Base-by-base conservation (phyloP, 2,797 vertebrate genomes). In the Tangara arthus region DNA sequence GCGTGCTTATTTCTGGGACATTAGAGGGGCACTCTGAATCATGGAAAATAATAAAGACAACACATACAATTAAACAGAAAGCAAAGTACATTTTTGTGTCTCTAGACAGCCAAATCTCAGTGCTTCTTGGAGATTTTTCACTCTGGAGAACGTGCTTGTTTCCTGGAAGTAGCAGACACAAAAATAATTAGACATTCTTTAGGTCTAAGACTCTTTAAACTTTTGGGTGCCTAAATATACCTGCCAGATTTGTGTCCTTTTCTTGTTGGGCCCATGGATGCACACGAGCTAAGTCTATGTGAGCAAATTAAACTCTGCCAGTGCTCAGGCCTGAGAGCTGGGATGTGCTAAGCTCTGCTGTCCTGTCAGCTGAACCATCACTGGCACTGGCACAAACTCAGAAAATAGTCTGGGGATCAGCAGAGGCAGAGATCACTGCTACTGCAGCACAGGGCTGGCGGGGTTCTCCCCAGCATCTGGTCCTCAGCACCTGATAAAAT, bases 251-350 rank as follows among this genome's bases (percentile, higher is more conserved):
- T 3, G 14, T 65, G 49, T 61, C 24, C 14, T 75, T 90, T 78
- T 79, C 34, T 61, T 1, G 0, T 4, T 61, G 17, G 23, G 8
- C 16, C 32, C 22, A 27, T 28, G 16, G 37, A 69, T 81, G 19
- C n/a, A 82, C 16, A n/a, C 0, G 0, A 60, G 13, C 37, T 59
- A 41, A 41, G 9, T 56, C 41, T 46, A 3, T n/a, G 24, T 7
- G 22, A 84, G 39, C 50, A 93, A 72, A 76, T 69, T 17, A 71
- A 82, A 32, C 23, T 37, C 49, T 64, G 44, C 8, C 3, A 6
- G 30, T 24, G 50, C 39, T 53, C 63, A 60, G 34, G 14, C 35
- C 34, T 2, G 1, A 60, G 47, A 39, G 41, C 47, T 56, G 75
- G 28, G 46, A n/a, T 4, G 86, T 81, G 30, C 27, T 86, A 32